A percentile compares a stretch with the other conserved stretches of the same genome.
Evolutionary conservation across 2,888 invertebrate species (phyloP).

Genomic region (Nomada fucata): DNA sequence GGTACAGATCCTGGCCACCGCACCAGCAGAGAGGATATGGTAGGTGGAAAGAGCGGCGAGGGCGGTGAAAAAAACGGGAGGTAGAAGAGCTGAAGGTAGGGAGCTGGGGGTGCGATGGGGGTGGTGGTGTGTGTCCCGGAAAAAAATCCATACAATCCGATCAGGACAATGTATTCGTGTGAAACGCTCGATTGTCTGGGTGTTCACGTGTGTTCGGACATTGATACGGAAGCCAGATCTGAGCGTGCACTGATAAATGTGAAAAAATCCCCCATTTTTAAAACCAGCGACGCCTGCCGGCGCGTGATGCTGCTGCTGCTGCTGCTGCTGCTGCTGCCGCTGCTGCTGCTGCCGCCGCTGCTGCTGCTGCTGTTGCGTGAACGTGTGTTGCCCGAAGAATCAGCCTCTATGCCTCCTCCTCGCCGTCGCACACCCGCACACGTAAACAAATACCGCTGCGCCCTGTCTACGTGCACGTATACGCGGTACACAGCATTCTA

Average conservation of each 20-base stretch:
- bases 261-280: slow-evolving; percentile 79
- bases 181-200: slow-evolving; percentile 82
- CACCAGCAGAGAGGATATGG: slow-evolving; percentile 30
- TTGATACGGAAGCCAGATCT: slow-evolving; percentile 81
- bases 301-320: slow-evolving; percentile 68
- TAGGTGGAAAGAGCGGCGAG: slow-evolving; percentile 32
- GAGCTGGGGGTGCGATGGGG: slow-evolving; percentile 52
- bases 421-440: slow-evolving; percentile 22
- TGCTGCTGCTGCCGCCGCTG: slow-evolving; percentile 24
- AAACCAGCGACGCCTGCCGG: slow-evolving; percentile 74
- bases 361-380: slow-evolving; percentile 61
- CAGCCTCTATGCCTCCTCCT: slow-evolving; percentile 57
- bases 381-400: slow-evolving; percentile 74
- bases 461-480: not conserved
- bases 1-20: slow-evolving; percentile 55
- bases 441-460: not conserved
- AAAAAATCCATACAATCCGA: slow-evolving; percentile 84
- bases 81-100: slow-evolving; percentile 60
- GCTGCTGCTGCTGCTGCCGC: slow-evolving; percentile 27
- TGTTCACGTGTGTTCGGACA: slow-evolving; percentile 80
- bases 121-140: slow-evolving; percentile 78
- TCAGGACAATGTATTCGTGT: slow-evolving; percentile 83
- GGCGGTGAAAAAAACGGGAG: slow-evolving; percentile 22
- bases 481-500: not conserved
- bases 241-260: slow-evolving; percentile 81